These are phyloP conservation scores for Drosophila sp. DNA, from an alignment of 1,140 invertebrate species.

Conservation along the genomic window DNA sequence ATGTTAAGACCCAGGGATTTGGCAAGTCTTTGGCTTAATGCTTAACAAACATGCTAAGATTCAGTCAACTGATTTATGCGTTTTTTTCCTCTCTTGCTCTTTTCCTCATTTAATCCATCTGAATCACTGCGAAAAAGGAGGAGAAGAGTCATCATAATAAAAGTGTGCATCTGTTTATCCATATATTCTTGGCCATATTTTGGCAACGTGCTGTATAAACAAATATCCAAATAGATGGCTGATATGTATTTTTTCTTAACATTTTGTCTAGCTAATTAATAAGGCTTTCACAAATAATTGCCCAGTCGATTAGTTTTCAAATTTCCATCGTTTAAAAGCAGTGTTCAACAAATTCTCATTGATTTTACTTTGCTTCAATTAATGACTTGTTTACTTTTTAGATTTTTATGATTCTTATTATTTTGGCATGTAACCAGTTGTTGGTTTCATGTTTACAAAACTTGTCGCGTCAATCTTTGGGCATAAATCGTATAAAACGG, in stretches of 20 bases:
- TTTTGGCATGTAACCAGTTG: slow-evolving; percentile 2
- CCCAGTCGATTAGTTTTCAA: slow-evolving; percentile 49
- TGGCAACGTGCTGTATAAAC: slow-evolving; percentile 68
- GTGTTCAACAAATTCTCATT: slow-evolving; percentile 14
- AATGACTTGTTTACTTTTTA: slow-evolving; percentile 11
- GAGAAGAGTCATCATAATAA: slow-evolving; percentile 60
- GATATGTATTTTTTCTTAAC: slow-evolving; percentile 45
- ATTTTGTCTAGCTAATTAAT: slow-evolving; percentile 51
- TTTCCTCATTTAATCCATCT: not conserved
- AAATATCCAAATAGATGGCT: slow-evolving; percentile 44
- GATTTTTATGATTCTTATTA: not conserved
- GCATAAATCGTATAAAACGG: slow-evolving; percentile 17
- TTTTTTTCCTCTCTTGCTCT: slow-evolving; percentile 15
- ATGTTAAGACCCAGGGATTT: slow-evolving; percentile 42
- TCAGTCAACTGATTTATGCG: slow-evolving; percentile 64
- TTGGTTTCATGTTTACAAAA: not conserved
- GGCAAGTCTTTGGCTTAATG: slow-evolving; percentile 53
- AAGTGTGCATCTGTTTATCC: slow-evolving; percentile 60
- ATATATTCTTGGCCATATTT: slow-evolving; percentile 53
- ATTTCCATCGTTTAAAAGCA: slow-evolving; percentile 12
- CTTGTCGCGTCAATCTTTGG: slow-evolving; percentile 36
- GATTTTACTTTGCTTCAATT: slow-evolving; percentile 27
- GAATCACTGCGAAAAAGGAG: slow-evolving; percentile 13
- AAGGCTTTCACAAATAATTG: slow-evolving; percentile 63
- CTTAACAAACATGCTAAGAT: slow-evolving; percentile 58